Conservation (phyloP, 2,113 vertebrate species). For the Crotophaga sulcirostris region DNA sequence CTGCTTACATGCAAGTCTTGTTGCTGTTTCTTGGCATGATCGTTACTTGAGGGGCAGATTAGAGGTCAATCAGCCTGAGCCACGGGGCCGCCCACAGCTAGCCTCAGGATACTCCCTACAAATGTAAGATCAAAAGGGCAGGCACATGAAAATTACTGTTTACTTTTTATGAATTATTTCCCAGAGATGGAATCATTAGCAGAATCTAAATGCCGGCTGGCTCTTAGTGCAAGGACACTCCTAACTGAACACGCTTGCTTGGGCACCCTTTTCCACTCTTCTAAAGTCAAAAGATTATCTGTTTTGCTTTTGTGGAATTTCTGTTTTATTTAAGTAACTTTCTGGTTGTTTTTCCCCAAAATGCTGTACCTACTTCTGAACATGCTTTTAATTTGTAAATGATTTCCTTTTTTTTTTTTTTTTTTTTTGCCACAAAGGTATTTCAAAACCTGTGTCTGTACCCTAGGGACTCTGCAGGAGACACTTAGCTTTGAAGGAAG, state of each 20-base stretch:
- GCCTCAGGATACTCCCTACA: constrained; percentile 54
- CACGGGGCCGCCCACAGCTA: not conserved
- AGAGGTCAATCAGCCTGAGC: constrained; percentile 52
- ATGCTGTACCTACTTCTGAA: not conserved
- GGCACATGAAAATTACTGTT: constrained; percentile 51
- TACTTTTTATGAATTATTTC: constrained; percentile 62
- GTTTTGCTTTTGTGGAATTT: not conserved
- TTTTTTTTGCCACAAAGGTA: not conserved
- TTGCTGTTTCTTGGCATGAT: constrained; percentile 56
- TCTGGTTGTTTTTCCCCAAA: not conserved
- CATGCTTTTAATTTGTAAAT: not conserved
- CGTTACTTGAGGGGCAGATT: constrained; percentile 39
- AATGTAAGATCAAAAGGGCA: constrained; percentile 56
- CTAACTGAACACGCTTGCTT: not conserved
- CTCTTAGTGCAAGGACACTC: constrained; percentile 25
- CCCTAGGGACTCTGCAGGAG: not conserved
- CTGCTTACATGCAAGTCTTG: constrained; percentile 27
- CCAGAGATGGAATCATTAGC: constrained; percentile 60
- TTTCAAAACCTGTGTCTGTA: not conserved
- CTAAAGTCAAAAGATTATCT: not conserved
- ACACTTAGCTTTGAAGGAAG: not conserved
- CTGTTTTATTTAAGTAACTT: constrained; percentile 35
- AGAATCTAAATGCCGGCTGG: constrained; percentile 46
- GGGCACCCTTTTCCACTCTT: not conserved
- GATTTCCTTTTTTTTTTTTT: not conserved